A percentile compares a stretch with the other conserved stretches of the same genome.
Evolutionary conservation across 2,888 invertebrate genomes (phyloP).

Genomic region (Pogonocherus hispidulus): DNA sequence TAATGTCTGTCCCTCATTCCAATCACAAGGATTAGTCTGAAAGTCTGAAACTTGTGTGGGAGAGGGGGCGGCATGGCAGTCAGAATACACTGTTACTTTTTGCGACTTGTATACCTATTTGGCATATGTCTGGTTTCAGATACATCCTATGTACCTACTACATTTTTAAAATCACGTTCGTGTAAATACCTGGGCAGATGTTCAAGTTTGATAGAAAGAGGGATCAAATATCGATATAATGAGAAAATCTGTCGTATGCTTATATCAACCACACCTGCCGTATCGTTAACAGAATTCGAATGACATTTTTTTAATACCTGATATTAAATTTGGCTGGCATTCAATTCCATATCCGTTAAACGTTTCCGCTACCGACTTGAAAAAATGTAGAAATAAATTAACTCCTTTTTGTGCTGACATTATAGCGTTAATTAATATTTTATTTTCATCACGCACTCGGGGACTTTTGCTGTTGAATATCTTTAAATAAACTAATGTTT

Average conservation of each 20-base stretch:
- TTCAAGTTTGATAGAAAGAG: not conserved
- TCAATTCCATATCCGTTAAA: not conserved
- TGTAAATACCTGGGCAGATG: not conserved
- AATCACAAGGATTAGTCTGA: too few species aligned
- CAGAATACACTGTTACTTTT: too few species aligned
- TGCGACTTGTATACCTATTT: too few species aligned
- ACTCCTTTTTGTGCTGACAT: not conserved
- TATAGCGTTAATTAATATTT: not conserved
- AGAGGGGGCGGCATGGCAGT: too few species aligned
- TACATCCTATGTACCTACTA: too few species aligned
- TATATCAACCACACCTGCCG: not conserved
- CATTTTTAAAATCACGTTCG: not conserved
- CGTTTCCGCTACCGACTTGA: not conserved
- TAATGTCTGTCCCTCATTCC: too few species aligned
- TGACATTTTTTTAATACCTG: not conserved
- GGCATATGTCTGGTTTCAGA: too few species aligned
- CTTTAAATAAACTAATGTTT: not conserved
- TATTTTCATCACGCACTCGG: not conserved
- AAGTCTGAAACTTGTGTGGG: too few species aligned
- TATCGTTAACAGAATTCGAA: not conserved
- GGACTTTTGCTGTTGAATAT: not conserved
- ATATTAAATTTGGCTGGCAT: not conserved
- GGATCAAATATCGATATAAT: not conserved
- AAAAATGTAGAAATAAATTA: conserved; percentile 6
- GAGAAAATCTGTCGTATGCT: not conserved